phyloP scores from a whole-genome alignment of 2,113 vertebrate species.

The Vidua chalybeata region DNA sequence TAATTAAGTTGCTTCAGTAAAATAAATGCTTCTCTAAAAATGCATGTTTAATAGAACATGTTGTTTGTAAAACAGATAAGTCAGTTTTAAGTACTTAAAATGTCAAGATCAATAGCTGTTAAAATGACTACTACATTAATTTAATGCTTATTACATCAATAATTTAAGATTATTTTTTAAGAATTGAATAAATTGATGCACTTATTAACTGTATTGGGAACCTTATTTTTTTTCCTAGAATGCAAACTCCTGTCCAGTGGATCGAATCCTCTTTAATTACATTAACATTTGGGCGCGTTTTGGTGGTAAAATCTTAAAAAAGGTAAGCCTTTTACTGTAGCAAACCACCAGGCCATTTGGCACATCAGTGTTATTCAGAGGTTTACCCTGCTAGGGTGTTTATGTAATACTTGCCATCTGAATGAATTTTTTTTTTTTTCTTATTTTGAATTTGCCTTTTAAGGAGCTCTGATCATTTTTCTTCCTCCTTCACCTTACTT shows the following conservation, averaged over 20 bases:
- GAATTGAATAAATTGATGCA: not conserved
- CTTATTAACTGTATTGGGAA: not conserved
- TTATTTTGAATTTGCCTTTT: not conserved
- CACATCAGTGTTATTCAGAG: not conserved
- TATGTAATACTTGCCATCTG: not conserved
- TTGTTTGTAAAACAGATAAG: not conserved
- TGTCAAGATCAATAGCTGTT: not conserved
- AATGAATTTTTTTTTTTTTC: not conserved
- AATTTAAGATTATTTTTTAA: not conserved
- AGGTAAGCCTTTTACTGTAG: conserved; percentile 72
- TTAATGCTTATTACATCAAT: not conserved
- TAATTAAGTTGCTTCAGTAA: not conserved
- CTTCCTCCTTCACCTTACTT: not conserved
- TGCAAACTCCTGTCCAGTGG: conserved; percentile 95
- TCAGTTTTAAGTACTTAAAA: not conserved
- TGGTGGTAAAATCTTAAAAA: conserved; percentile 88
- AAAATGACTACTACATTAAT: not conserved
- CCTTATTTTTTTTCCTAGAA: conserved; percentile 76
- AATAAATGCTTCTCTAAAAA: not conserved
- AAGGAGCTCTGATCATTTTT: not conserved
- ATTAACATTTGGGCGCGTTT: conserved; percentile 86
- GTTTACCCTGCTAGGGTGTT: not conserved
- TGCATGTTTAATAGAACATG: not conserved
- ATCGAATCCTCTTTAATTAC: conserved; percentile 86
- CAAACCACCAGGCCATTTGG: not conserved